Evolutionary conservation across 2,888 invertebrate genomes (phyloP).

Genomic region (Autographa gamma): DNA sequence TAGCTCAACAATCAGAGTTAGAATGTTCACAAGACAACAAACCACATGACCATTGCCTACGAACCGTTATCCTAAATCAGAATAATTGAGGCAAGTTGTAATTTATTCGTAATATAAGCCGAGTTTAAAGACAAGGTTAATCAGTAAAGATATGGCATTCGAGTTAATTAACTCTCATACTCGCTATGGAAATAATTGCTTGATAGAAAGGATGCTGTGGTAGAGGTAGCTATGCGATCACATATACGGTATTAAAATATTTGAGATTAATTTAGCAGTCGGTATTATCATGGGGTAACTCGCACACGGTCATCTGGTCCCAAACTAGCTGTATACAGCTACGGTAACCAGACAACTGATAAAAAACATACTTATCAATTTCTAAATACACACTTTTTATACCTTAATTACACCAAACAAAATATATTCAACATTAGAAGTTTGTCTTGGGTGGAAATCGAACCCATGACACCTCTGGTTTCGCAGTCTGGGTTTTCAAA

Average conservation of each 20-base stretch:
- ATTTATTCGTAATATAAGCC: conserved; percentile 64
- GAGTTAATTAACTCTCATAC: conserved; percentile 75
- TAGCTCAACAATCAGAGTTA: neutral
- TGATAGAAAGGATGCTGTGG: conserved; percentile 35
- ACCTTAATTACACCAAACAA: no score
- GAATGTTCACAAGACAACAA: conserved; percentile 10
- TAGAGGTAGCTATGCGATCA: conserved; percentile 26
- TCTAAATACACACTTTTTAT: no score
- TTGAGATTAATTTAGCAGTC: no score
- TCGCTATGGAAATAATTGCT: conserved; percentile 73
- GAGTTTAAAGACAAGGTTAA: conserved; percentile 69
- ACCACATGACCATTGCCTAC: conserved; percentile 28
- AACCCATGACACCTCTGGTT: no score
- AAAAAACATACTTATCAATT: no score
- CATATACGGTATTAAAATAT: conserved; percentile 6
- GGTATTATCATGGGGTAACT: no score
- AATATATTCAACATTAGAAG: no score
- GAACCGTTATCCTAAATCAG: conserved; percentile 44
- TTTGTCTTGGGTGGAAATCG: no score
- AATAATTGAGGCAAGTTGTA: conserved; percentile 59
- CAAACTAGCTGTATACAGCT: no score
- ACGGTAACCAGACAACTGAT: no score
- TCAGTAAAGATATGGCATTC: conserved; percentile 74
- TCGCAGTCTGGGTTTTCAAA: no score
- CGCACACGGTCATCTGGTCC: no score